A percentile compares a stretch with the other conserved stretches of the same genome.
Evolutionary conservation across 92 coral and sea anemone genomes (phyloP).

Genomic region (Palythoa grandis): DNA sequence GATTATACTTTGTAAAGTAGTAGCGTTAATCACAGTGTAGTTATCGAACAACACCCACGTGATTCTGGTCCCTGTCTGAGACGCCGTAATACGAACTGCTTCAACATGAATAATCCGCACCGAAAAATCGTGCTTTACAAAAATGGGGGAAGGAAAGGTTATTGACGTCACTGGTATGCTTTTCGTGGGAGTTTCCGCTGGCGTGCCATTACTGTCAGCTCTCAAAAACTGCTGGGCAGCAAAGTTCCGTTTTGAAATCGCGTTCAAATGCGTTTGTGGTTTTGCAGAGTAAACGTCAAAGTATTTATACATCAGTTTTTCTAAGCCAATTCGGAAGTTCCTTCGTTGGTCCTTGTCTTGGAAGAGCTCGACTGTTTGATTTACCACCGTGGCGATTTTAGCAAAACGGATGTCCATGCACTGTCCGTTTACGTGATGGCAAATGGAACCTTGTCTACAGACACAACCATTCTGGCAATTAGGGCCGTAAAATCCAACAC

Average conservation of each 20-base stretch:
- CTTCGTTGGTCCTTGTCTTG: slow-evolving; percentile 65
- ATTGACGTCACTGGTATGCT: slow-evolving; percentile 6
- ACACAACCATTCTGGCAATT: slow-evolving; percentile 65
- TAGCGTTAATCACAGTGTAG: slow-evolving; percentile 67
- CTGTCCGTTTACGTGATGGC: slow-evolving; percentile 84
- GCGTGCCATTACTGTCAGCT: slow-evolving; percentile 38
- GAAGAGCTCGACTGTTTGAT: slow-evolving; percentile 56
- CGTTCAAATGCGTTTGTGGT: not conserved
- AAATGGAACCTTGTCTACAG: slow-evolving; percentile 64
- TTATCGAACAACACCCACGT: slow-evolving; percentile 78
- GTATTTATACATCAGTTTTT: slow-evolving; percentile 64
- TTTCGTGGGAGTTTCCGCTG: slow-evolving; percentile 23
- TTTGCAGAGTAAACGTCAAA: slow-evolving; percentile 33
- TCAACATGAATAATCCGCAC: slow-evolving; percentile 71
- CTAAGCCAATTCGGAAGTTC: slow-evolving; percentile 77
- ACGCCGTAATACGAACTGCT: slow-evolving; percentile 58
- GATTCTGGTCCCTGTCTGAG: slow-evolving; percentile 57
- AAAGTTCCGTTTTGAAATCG: not conserved
- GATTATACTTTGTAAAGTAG: slow-evolving; percentile 73
- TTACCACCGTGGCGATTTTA: slow-evolving; percentile 61
- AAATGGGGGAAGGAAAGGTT: not conserved
- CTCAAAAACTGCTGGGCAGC: slow-evolving; percentile 22
- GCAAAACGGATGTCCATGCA: slow-evolving; percentile 74
- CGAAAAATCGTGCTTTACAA: slow-evolving; percentile 73
- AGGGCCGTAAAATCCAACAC: slow-evolving; percentile 61